Evolutionary conservation across 2,113 vertebrate species (phyloP).

Genomic region (Oryzias celebensis): DNA sequence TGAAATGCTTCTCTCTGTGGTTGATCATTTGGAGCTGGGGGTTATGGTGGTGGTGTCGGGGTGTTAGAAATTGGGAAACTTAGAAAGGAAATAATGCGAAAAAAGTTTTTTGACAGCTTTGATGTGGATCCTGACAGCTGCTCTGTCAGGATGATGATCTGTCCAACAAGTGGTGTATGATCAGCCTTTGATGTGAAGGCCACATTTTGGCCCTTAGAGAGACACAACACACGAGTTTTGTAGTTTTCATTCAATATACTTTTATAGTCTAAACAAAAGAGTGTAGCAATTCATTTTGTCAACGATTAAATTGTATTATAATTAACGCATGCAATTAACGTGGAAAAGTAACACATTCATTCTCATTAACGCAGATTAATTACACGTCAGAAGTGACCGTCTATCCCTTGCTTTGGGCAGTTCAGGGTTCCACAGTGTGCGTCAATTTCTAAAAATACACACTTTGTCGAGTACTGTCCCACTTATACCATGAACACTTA

Average conservation of each 20-base stretch:
- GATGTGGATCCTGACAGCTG: slow-evolving; percentile 52
- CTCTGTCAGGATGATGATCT: slow-evolving; percentile 50
- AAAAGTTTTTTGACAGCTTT: slow-evolving; percentile 49
- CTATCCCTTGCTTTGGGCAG: too few species aligned
- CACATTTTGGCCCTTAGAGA: slow-evolving; percentile 14
- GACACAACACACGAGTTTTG: slow-evolving; percentile 15
- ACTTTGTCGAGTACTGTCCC: too few species aligned
- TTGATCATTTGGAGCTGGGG: slow-evolving; percentile 35
- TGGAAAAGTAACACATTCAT: too few species aligned
- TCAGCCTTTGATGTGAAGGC: slow-evolving; percentile 63
- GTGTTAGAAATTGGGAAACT: slow-evolving; percentile 27
- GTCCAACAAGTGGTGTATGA: slow-evolving; percentile 47
- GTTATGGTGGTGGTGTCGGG: background rate
- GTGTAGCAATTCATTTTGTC: too few species aligned
- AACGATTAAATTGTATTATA: too few species aligned
- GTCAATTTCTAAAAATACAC: too few species aligned
- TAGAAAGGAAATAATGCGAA: slow-evolving; percentile 34
- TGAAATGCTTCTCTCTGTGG: slow-evolving; percentile 50
- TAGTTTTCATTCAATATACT: slow-evolving; percentile 41
- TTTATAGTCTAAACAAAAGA: slow-evolving; percentile 5
- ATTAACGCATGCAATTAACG: too few species aligned
- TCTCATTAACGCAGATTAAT: too few species aligned
- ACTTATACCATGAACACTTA: too few species aligned
- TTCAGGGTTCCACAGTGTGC: too few species aligned
- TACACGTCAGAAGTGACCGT: too few species aligned